Evolutionary conservation across 2,113 vertebrate genomes (phyloP), one percentile per base, ranked within the genome.

Genomic region (Macquaria australasica): DNA sequence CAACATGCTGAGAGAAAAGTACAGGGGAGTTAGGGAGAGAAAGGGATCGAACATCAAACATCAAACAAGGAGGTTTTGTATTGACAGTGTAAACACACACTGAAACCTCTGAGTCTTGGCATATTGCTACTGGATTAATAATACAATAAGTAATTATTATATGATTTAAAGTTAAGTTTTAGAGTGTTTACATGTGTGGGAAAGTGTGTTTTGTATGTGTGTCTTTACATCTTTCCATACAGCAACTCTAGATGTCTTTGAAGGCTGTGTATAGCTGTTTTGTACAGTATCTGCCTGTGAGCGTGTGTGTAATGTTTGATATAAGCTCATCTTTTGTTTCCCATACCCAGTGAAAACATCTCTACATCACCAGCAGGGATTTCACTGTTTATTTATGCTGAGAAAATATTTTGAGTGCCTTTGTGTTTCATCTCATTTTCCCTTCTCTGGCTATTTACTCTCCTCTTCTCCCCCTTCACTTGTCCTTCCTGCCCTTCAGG

Each of bases 381-480:
- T 70, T 81, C 75, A 43, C 86, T 63, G 73, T 92, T 86, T 88
- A 81, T 91, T 86, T 68, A 84, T 84, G 31, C 82, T 69, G 55
- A 79, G 60, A 73, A 85, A 83, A 85, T 79, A 77, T 77, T 85
- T 83, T 48, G 43, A 48, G 56, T 84, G 43, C 12, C 1, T 64
- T 66, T 87, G 28, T 84, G 55, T 88, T 85, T 78, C 70, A 82
- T 74, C 50, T 34, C n/a, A 9, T 82, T 77, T 66, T 62, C 14
- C 69, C 59, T 15, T 83, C 43, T 59, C 31, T 82, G 68, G 67
- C 63, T 86, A 50, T 89, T 82, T 58, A 48, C 39, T 58, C 34
- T 21, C 48, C 8, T 76, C 50, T 31, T 16, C 64, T 23, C 37
- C 59, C 12, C 64, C 67, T 12, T 21, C 37, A 51, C 72, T 20